Evolutionary conservation across 2,888 invertebrate species (phyloP).

Genomic region (Leuctra nigra): DNA sequence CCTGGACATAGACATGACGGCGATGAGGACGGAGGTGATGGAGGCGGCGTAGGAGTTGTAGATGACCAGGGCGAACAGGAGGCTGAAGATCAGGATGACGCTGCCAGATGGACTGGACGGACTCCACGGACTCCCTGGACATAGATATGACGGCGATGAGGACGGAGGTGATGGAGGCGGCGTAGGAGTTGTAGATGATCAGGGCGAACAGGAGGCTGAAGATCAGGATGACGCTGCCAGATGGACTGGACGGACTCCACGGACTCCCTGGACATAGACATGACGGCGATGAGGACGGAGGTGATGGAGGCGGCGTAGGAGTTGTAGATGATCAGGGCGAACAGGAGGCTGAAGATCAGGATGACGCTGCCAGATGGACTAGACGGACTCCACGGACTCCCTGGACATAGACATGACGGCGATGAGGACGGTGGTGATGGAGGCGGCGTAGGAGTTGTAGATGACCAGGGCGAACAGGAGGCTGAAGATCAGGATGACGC

Average conservation of each 20-base stretch:
- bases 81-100: slow-evolving; percentile 49
- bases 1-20: slow-evolving; percentile 38
- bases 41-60: slow-evolving; percentile 61
- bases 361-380: slow-evolving; percentile 51
- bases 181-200: slow-evolving; percentile 58
- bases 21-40: slow-evolving; percentile 50
- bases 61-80: slow-evolving; percentile 54
- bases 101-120: slow-evolving; percentile 51
- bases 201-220: slow-evolving; percentile 53
- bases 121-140: slow-evolving; percentile 51
- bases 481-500: slow-evolving; percentile 50
- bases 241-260: slow-evolving; percentile 49
- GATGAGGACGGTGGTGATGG: slow-evolving; percentile 49
- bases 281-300: slow-evolving; percentile 41
- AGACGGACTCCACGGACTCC: slow-evolving; percentile 51
- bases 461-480: slow-evolving; percentile 54
- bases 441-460: slow-evolving; percentile 59
- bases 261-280: slow-evolving; percentile 44
- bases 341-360: slow-evolving; percentile 50
- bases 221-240: slow-evolving; percentile 52
- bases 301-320: slow-evolving; percentile 61
- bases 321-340: slow-evolving; percentile 56
- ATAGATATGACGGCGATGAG: background rate
- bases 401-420: too few relatives aligned
- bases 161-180: slow-evolving; percentile 60